Evolutionary conservation across 2,888 invertebrate species (phyloP), one percentile per base, ranked within the genome.

Genomic region (Epistrophe grossulariae): DNA sequence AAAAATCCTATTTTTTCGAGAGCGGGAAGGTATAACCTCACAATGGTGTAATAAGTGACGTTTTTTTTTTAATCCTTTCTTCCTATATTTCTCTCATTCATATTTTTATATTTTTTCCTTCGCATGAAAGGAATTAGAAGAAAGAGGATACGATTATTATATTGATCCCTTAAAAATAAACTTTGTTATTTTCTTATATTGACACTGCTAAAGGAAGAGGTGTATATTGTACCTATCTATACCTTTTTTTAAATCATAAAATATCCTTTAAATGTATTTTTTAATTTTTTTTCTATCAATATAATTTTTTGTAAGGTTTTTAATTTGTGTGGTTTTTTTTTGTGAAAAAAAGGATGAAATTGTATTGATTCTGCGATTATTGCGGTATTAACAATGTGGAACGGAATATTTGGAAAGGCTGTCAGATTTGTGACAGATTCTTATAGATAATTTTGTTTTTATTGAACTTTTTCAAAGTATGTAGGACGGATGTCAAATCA

Each of bases 1-100:
- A 62, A n/a, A 45, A 43, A 70, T 43, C 19, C 31, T 40, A 35
- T 57, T 68, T 57, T 10, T 13, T 64, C 8, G 24, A 45, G 38
- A 40, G 28, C 59, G 24, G 1, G 10, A 15, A 55, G 15, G 9
- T 31, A 24, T 24, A 45, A 24, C 45, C 31, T 19, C 28, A 72
- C 48, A 60, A 76, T 55, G 38, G 38, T 73, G 38, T 17, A 10
- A 55, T 31, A 55, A 55, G 72, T 73, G 45, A 60, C 38, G 60
- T 71, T 79, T 79, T 79, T 70, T 17, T 17, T 10, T 35, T 79
- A 79, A 84, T 84, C 79, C 84, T 84, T 84, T 79, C 83, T 84
- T 79, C 70, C 70, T 62, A 79, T 62, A 79, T 74, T 84, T 43
- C 24, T 40, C 31, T 60, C 50, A 64, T 55, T 71, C 48, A 64